Evolutionary conservation across 1,140 invertebrate genomes (phyloP), one percentile per base, ranked within the genome.

Genomic region (Pseudomyrmex dendroicus): DNA sequence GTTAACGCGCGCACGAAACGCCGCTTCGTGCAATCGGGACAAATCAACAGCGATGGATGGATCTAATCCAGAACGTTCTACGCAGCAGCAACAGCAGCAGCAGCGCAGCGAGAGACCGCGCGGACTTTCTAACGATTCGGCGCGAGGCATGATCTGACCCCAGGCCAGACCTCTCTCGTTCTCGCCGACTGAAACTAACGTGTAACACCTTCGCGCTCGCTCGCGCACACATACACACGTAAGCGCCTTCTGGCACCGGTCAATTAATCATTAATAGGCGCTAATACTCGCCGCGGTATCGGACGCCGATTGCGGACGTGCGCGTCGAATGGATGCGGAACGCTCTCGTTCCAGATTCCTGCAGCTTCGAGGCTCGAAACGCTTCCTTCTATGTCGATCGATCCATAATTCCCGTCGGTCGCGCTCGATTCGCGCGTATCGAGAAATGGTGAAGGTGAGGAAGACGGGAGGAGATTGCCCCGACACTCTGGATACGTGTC

Each of bases 241-340:
- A 48, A 87, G 85, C 86, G 82, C 76, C 85, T 76, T 82, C 83
- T 76, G 85, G 87, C 89, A 84, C 56, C 87, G 87, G 73, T 88
- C 91, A 88, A 92, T 92, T 92, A 92, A 92, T 92, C 91, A 92
- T 91, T 91, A 92, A 91, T 90, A 90, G 87, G 89, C 85, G 86
- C 86, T 91, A 91, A 92, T 88, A 88, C 82, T 70, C 83, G 62
- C 73, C 68, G 86, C 46, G 59, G 5, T 59, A 83, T 59, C 85
- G 62, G 35, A 35, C 85, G 85, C 72, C 85, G 82, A 84, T 87
- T 86, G 68, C 52, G 85, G 57, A 57, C 78, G 54, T 50, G 56
- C 83, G 59, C 84, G 73, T 86, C 86, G 85, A 86, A 84, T 80
- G 67, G 35, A 78, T 84, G 80, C 73, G 46, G 74, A 64, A 86